Evolutionary conservation across 1,140 invertebrate species (phyloP).

Genomic region (Pentalonia nigronervosa): DNA sequence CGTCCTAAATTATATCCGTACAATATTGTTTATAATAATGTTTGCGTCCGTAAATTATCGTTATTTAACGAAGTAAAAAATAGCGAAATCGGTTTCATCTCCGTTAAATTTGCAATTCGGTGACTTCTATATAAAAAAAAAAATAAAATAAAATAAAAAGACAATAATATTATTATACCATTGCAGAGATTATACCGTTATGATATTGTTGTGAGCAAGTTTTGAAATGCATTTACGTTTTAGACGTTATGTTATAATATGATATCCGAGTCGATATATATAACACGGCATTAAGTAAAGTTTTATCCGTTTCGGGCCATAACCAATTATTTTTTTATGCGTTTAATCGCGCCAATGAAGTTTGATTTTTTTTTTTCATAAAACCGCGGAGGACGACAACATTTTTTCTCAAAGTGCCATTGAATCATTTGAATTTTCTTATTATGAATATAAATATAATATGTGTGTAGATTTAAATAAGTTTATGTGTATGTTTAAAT

Average conservation of each 20-base stretch:
- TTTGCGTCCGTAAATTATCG: not conserved
- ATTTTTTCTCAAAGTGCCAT: not conserved
- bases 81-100: not conserved
- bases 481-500: not conserved
- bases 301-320: not conserved
- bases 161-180: not conserved
- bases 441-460: not conserved
- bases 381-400: not conserved
- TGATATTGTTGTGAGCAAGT: not conserved
- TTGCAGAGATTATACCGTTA: conserved; percentile 15
- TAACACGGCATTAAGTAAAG: not conserved
- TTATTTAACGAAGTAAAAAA: conserved; percentile 3
- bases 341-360: not conserved
- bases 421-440: not conserved
- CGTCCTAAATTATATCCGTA: not conserved
- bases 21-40: not conserved
- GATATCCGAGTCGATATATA: not conserved
- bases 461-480: not conserved
- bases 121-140: not conserved
- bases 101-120: not conserved
- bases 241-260: conserved; percentile 13
- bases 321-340: conserved; percentile 6
- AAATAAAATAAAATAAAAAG: not conserved
- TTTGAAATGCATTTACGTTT: not conserved
- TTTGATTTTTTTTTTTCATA: not conserved